Evolutionary conservation across 2,113 vertebrate species (phyloP).

Genomic region (Seriola dumerili): DNA sequence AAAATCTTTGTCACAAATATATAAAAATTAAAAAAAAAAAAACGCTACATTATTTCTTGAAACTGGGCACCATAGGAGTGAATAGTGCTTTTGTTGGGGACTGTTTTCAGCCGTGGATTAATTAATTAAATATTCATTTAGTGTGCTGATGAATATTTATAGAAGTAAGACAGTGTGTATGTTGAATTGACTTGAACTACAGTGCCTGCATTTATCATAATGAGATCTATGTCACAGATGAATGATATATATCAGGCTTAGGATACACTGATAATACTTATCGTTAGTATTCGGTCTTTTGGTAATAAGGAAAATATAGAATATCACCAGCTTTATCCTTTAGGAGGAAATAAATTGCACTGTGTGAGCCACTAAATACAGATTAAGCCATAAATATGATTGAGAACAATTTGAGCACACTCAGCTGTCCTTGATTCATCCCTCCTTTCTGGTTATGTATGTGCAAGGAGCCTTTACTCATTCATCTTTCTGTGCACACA

Average conservation of each 20-base stretch:
- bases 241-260: not conserved
- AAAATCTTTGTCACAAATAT: not conserved
- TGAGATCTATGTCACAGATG: not conserved
- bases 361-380: not conserved
- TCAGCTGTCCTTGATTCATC: conserved; percentile 22
- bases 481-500: conserved; percentile 36
- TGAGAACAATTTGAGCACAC: conserved; percentile 3
- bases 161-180: too few species aligned
- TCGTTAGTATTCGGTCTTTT: conserved; percentile 12
- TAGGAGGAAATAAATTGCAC: not conserved
- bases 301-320: not conserved
- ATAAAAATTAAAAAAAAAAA: not conserved
- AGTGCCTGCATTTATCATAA: conserved; percentile 1
- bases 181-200: not conserved
- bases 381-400: not conserved
- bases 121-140: not conserved
- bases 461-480: conserved; percentile 19
- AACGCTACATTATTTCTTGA: conserved; percentile 5
- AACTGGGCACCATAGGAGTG: not conserved
- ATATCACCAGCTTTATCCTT: not conserved
- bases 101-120: not conserved
- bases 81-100: not conserved
- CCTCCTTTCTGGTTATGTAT: conserved; percentile 30
- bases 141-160: not conserved
- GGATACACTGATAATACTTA: not conserved